Percentiles rank a stretch among this genome's conserved stretches.
Conservation (phyloP, 92 coral and sea anemone genomes). For the Paramuricea clavata region DNA sequence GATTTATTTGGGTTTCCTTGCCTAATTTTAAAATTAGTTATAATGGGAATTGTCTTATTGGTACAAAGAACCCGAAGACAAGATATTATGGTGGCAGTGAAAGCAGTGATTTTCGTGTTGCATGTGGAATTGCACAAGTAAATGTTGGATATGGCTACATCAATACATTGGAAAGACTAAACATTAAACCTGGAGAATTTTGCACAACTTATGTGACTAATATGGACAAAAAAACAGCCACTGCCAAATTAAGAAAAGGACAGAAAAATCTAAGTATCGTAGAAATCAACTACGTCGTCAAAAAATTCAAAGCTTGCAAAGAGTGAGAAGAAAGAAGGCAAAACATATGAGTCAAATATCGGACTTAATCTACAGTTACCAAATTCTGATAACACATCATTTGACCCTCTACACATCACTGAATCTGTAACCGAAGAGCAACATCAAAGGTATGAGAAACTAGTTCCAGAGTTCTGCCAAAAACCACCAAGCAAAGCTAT, state of each 20-base stretch:
- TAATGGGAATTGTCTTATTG: no score
- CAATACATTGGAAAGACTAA: no score
- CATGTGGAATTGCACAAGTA: no score
- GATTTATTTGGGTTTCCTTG: no score
- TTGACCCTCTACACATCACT: background rate
- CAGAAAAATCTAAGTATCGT: background rate
- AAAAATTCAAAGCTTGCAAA: background rate
- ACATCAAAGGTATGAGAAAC: constrained; percentile 44
- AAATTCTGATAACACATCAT: background rate
- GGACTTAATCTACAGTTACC: background rate
- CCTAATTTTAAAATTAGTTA: no score
- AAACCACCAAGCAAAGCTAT: constrained; percentile 41
- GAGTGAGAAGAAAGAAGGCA: background rate
- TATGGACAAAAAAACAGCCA: background rate
- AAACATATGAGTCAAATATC: constrained; percentile 1
- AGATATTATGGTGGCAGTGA: no score
- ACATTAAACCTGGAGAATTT: background rate
- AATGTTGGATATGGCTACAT: no score
- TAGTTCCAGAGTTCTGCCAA: constrained; percentile 36
- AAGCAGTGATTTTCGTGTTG: no score
- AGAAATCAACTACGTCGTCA: background rate
- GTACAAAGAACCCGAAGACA: no score
- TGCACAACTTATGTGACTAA: background rate
- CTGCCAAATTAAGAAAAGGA: background rate
- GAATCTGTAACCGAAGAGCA: background rate